Evolutionary conservation across 2,888 invertebrate genomes (phyloP).

Genomic region (Temnothorax unifasciatus): DNA sequence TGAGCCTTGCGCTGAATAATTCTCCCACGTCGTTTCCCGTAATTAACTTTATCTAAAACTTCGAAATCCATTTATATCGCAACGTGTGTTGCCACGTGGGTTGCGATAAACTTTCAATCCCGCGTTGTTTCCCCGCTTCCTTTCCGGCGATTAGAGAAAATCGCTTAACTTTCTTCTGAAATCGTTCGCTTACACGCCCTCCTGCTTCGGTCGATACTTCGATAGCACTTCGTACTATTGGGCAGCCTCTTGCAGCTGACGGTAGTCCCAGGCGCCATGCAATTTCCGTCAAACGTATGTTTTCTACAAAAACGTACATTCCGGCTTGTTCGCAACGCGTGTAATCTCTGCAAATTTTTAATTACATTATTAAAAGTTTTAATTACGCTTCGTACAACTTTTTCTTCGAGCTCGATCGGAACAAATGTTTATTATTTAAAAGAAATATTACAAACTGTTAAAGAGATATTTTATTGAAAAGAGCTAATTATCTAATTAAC

Average conservation of each 20-base stretch:
- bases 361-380: neutral
- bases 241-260: neutral
- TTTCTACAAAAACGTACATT: neutral
- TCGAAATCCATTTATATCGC: constrained; percentile 1
- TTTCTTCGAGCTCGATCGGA: neutral
- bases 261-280: neutral
- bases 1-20: neutral
- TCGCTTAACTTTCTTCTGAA: constrained; percentile 5
- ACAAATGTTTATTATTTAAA: neutral
- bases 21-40: neutral
- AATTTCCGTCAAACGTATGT: constrained; percentile 8
- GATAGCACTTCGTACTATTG: constrained; percentile 18
- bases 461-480: neutral
- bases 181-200: neutral
- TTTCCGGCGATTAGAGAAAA: neutral
- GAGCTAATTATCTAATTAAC: neutral
- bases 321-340: neutral
- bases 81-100: neutral
- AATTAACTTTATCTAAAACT: constrained; percentile 15
- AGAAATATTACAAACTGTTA: neutral
- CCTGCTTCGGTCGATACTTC: constrained; percentile 22
- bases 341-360: neutral
- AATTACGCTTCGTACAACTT: neutral
- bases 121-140: neutral
- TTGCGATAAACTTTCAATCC: constrained; percentile 18